phyloP scores from a whole-genome alignment of 1,140 invertebrate genomes.

The Vanessa tameamea region DNA sequence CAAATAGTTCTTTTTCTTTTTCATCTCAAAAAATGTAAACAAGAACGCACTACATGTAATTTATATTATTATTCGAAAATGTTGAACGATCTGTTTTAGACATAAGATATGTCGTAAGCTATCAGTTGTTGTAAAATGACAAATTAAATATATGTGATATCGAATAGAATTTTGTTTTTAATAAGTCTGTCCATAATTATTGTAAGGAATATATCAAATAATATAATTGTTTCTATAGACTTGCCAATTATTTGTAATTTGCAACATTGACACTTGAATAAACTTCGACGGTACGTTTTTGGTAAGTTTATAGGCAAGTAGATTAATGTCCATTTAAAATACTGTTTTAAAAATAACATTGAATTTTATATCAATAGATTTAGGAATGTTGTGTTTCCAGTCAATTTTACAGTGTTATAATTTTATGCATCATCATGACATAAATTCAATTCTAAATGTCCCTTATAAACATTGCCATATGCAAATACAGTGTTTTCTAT shows the following conservation, averaged over 20 bases:
- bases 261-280: constrained; percentile 13
- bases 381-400: constrained; percentile 34
- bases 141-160: constrained; percentile 64
- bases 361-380: constrained; percentile 47
- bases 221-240: constrained; percentile 41
- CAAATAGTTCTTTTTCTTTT: constrained; percentile 4
- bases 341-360: constrained; percentile 39
- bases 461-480: constrained; percentile 16
- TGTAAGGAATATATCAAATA: constrained; percentile 45
- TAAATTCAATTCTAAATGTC: constrained; percentile 1
- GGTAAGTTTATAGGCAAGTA: constrained; percentile 36
- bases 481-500: constrained; percentile 1
- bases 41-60: neutral
- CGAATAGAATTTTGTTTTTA: constrained; percentile 60
- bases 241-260: constrained; percentile 28
- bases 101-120: constrained; percentile 35
- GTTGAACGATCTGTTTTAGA: constrained; percentile 32
- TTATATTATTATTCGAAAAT: constrained; percentile 1
- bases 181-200: constrained; percentile 69
- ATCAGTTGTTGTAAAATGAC: constrained; percentile 38
- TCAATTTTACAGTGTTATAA: constrained; percentile 31
- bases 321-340: constrained; percentile 40
- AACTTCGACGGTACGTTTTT: constrained; percentile 24
- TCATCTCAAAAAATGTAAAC: constrained; percentile 8
- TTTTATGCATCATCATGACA: constrained; percentile 17